Evolutionary conservation across 1,140 invertebrate genomes (phyloP).

Genomic region (Psix sp.): DNA sequence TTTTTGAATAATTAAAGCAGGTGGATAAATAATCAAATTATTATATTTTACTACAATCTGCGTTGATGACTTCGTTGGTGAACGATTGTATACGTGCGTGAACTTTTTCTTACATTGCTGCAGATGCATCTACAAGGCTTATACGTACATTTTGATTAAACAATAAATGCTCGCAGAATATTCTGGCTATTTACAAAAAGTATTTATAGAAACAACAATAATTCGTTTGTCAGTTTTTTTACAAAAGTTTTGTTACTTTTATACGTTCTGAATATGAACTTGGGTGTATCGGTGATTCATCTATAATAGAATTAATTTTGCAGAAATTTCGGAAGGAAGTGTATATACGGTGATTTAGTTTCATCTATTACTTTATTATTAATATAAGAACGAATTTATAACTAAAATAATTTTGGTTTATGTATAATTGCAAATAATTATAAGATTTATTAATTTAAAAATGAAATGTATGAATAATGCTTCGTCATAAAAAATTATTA

Average conservation of each 20-base stretch:
- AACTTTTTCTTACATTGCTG: constrained; percentile 56
- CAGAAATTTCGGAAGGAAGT: too few relatives aligned
- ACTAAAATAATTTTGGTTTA: neutral
- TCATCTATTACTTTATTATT: neutral
- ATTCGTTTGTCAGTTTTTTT: too few relatives aligned
- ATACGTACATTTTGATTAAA: constrained; percentile 69
- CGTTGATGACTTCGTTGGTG: constrained; percentile 68
- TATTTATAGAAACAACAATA: constrained; percentile 67
- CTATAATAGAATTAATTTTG: too few relatives aligned
- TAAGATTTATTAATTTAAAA: neutral
- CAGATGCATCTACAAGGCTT: constrained; percentile 64
- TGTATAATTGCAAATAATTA: neutral
- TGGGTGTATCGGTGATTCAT: too few relatives aligned
- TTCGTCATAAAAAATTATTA: neutral
- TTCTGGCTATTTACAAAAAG: constrained; percentile 67
- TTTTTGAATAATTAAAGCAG: neutral
- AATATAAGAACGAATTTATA: neutral
- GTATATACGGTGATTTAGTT: neutral
- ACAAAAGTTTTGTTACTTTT: too few relatives aligned
- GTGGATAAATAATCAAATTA: constrained; percentile 17
- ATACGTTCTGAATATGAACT: too few relatives aligned
- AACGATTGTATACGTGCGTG: constrained; percentile 70
- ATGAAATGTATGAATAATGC: neutral
- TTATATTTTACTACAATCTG: constrained; percentile 68
- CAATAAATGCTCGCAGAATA: constrained; percentile 53